Percentiles rank a stretch among this genome's conserved stretches.
phyloP scores from a whole-genome alignment of 2,113 vertebrate species.

The Mystacornis crossleyi region DNA sequence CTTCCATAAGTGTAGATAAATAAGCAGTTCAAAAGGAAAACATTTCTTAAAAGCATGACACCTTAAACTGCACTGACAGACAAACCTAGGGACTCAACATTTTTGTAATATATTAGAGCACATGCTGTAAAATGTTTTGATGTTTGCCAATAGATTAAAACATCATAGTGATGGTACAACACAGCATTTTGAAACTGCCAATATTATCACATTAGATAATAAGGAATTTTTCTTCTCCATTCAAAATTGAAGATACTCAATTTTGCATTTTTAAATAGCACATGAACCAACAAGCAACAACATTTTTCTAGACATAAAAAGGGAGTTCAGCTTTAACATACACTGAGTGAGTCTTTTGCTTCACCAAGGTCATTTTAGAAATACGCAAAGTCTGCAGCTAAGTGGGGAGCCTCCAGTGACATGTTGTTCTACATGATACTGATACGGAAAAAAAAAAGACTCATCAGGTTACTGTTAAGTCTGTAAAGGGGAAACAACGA shows the following conservation, averaged over 20 bases:
- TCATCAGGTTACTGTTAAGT: neutral
- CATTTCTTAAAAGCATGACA: conserved; percentile 32
- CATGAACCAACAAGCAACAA: neutral
- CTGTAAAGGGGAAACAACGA: neutral
- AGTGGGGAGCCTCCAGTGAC: neutral
- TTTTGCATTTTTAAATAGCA: neutral
- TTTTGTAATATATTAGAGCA: neutral
- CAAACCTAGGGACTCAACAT: neutral
- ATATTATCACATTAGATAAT: neutral
- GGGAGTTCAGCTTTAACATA: conserved; percentile 10
- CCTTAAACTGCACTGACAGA: neutral
- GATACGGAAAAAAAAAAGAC: neutral
- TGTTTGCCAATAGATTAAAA: neutral
- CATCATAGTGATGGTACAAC: neutral
- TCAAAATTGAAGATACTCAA: neutral
- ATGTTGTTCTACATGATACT: neutral
- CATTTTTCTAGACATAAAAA: neutral
- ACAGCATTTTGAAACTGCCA: neutral
- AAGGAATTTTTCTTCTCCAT: neutral
- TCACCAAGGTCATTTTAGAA: neutral
- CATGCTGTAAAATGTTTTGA: neutral
- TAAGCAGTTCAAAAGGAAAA: conserved; percentile 63
- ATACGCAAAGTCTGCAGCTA: neutral
- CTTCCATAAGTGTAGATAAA: conserved; percentile 75
- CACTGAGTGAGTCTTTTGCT: neutral